phyloP scores from a whole-genome alignment of 2,797 vertebrate genomes.

The Clamator glandarius region DNA sequence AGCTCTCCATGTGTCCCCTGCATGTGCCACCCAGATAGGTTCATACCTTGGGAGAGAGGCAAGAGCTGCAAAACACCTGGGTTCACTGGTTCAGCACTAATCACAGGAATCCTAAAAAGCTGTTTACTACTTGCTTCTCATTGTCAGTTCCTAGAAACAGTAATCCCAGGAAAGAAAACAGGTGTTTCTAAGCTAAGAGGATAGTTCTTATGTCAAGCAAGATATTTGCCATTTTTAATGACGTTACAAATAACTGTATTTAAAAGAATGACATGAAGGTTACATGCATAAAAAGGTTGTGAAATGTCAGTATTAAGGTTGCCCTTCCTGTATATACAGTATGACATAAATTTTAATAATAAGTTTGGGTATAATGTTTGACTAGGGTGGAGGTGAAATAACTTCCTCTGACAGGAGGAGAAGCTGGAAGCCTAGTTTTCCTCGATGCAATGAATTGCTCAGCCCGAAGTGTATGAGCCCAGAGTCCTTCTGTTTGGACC shows the following conservation, averaged over 20 bases:
- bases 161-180: not conserved
- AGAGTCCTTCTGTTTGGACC: not conserved
- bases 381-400: not conserved
- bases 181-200: not conserved
- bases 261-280: not conserved
- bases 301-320: not conserved
- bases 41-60: not conserved
- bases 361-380: not conserved
- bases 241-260: not conserved
- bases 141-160: not conserved
- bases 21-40: not conserved
- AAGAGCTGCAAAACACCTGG: not conserved
- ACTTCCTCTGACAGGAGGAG: not conserved
- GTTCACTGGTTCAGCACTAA: not conserved
- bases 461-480: rapidly evolving
- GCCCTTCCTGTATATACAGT: not conserved
- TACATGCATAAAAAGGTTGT: not conserved
- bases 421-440: not conserved
- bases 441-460: not conserved
- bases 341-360: not conserved
- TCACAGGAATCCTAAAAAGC: not conserved
- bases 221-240: not conserved
- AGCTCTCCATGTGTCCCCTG: rapidly evolving
- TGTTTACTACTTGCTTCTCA: not conserved
- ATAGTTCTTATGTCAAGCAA: not conserved